Evolutionary conservation across 2,888 invertebrate species (phyloP).

Genomic region (Pheosia tremula): DNA sequence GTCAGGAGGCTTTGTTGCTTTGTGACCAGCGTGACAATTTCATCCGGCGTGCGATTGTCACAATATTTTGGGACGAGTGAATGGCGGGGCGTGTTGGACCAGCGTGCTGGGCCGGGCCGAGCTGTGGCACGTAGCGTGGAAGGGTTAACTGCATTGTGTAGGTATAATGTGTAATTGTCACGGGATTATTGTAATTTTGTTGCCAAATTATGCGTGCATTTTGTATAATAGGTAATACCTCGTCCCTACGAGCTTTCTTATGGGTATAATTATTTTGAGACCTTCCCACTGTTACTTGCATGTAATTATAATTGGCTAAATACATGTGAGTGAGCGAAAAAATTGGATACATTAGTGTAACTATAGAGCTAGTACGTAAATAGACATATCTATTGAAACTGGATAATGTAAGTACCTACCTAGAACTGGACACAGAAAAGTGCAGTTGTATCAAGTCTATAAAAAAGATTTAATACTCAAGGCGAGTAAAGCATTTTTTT

Average conservation of each 20-base stretch:
- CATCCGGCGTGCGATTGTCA: conserved; percentile 50
- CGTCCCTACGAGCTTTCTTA: not conserved
- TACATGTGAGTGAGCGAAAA: too few species aligned
- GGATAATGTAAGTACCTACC: too few species aligned
- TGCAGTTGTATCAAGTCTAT: too few species aligned
- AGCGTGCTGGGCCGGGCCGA: conserved; percentile 14
- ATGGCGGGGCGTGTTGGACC: conserved; percentile 26
- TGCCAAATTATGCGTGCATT: not conserved
- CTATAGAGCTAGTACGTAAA: too few species aligned
- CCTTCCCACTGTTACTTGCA: too few species aligned
- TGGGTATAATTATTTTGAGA: too few species aligned
- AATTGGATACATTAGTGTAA: too few species aligned
- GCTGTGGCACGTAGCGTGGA: conserved; percentile 6
- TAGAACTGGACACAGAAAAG: too few species aligned
- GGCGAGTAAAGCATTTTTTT: too few species aligned
- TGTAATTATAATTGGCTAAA: too few species aligned
- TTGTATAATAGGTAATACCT: not conserved
- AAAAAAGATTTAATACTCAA: too few species aligned
- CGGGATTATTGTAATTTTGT: conserved; percentile 11
- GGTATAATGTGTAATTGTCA: conserved; percentile 7
- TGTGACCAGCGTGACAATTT: conserved; percentile 23
- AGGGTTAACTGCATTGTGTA: conserved; percentile 16
- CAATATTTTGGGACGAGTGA: conserved; percentile 55
- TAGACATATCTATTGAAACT: too few species aligned
- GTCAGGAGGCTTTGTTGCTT: conserved; percentile 19